Evolutionary conservation across 1,140 invertebrate species (phyloP), one percentile per base, ranked within the genome.

Genomic region (Dryas iulia): DNA sequence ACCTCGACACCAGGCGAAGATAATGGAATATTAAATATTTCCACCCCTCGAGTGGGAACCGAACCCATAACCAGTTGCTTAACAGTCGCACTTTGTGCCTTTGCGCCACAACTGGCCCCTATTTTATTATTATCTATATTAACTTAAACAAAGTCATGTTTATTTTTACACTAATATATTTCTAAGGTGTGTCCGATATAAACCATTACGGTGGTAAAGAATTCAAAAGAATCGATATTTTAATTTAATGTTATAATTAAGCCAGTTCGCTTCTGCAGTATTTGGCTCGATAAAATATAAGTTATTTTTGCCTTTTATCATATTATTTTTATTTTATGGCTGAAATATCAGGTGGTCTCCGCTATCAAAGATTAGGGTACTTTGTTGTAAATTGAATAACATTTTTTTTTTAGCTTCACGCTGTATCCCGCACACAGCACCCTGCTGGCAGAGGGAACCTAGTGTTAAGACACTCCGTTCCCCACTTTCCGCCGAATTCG

Each of bases 201-300:
- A 39, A 53, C 18, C n/a, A 14, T 53, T 14, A 52, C 14, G 23
- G 14, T 4, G 26, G 0, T 21, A 54, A 30, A 18, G 39, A 12
- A 53, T 30, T 30, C 47, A n/a, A 66, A 57, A 28, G 31, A 66
- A 59, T 26, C 14, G 56, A n/a, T 59, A 66, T 66, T 66, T 66
- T 66, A 66, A 66, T 60, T 74, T 65, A 69, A 73, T 73, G 61
- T 66, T 69, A 69, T 69, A 73, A 73, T 73, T 73, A 73, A 72
- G 60, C 14, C 14, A 69, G 62, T 25, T 47, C 33, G 71, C 71
- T 73, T 62, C 71, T 69, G 71, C 65, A 56, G 31, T 54, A 58
- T 66, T 69, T 35, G 54, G 11, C 14, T 56, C 65, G 66, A 68
- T 69, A 57, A 53, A 47, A 52, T 57, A 56, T 64, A 60, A 69